phyloP scores from a whole-genome alignment of 2,113 vertebrate genomes.

The Sinocyclocheilus rhinocerous region DNA sequence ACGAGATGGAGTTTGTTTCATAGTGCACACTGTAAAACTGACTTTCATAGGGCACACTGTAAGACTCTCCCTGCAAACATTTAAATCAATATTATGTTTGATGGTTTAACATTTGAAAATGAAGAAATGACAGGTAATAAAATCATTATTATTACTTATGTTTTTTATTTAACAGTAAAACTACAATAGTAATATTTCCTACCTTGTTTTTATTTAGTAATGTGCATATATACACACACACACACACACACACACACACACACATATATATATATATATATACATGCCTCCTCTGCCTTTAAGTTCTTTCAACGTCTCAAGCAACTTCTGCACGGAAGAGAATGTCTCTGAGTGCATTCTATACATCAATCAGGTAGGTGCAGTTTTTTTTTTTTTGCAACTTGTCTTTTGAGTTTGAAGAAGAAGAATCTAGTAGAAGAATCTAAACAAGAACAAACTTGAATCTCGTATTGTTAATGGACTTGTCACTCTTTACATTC shows the following conservation, averaged over 20 bases:
- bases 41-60: not conserved
- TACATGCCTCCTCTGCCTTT: slow-evolving; percentile 76
- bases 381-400: not conserved
- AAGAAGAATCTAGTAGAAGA: not conserved
- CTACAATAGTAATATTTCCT: not conserved
- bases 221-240: too few relatives aligned
- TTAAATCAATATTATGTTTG: too few relatives aligned
- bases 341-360: slow-evolving; percentile 89
- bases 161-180: not conserved
- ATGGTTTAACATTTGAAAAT: too few relatives aligned
- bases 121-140: too few relatives aligned
- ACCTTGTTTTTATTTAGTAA: too few relatives aligned
- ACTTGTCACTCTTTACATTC: slow-evolving; percentile 22
- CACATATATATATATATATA: too few relatives aligned
- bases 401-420: not conserved
- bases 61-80: not conserved
- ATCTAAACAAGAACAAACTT: not conserved
- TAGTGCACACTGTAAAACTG: not conserved
- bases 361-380: slow-evolving; percentile 86
- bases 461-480: not conserved
- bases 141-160: too few relatives aligned
- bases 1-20: slow-evolving; percentile 15
- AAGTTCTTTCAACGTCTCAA: slow-evolving; percentile 72
- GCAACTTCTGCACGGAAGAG: slow-evolving; percentile 90
- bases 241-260: too few relatives aligned